Percentiles rank a stretch among this genome's conserved stretches.
phyloP scores from a whole-genome alignment of 2,113 vertebrate species.

The Illadopsis cleaveri region DNA sequence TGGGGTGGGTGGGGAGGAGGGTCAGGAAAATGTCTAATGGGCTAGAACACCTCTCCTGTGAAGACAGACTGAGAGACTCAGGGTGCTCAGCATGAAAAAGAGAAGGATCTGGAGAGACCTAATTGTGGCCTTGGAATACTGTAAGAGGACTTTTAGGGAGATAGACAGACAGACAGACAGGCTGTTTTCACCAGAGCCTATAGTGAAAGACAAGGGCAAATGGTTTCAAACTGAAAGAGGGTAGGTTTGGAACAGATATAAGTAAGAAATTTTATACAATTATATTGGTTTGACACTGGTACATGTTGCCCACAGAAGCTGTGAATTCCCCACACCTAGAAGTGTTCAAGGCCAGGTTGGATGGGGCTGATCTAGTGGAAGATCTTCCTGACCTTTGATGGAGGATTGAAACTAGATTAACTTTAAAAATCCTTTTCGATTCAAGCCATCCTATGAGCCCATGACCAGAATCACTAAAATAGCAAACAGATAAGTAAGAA shows the following conservation, averaged over 20 bases:
- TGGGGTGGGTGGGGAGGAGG: neutral
- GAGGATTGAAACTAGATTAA: neutral
- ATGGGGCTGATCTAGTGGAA: neutral
- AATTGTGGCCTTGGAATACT: neutral
- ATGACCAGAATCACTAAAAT: neutral
- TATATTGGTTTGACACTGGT: neutral
- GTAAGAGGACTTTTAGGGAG: neutral
- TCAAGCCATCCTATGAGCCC: neutral
- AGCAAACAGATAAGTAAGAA: neutral
- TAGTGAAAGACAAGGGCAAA: neutral
- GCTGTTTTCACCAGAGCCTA: neutral
- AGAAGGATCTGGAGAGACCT: neutral
- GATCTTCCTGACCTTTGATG: neutral
- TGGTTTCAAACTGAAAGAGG: neutral
- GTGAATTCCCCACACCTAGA: neutral
- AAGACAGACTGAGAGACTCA: neutral
- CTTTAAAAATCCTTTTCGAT: neutral
- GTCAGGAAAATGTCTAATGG: neutral
- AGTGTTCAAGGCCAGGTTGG: neutral
- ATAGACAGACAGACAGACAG: neutral
- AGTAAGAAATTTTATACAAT: fast-evolving
- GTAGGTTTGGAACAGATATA: neutral
- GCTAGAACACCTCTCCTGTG: neutral
- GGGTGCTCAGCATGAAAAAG: neutral
- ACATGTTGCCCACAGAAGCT: neutral